Evolutionary conservation across 2,113 vertebrate genomes (phyloP).

Genomic region (Ochotona princeps): DNA sequence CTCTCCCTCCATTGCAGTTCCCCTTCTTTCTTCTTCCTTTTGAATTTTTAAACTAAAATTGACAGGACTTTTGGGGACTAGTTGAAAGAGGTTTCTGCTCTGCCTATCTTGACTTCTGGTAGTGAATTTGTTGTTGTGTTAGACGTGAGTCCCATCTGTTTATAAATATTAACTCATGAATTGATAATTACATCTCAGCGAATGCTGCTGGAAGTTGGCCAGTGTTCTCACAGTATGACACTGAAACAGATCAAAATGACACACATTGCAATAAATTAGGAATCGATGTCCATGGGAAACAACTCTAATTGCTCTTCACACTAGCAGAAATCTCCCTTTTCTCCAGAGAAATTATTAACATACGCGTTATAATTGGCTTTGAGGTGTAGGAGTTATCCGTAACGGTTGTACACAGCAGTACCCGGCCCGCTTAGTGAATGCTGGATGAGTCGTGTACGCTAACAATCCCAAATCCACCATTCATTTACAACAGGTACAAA

Average conservation of each 20-base stretch:
- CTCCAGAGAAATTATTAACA: slow-evolving; percentile 52
- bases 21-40: too few species aligned
- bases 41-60: too few species aligned
- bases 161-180: slow-evolving; percentile 66
- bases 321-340: background rate
- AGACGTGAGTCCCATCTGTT: slow-evolving; percentile 58
- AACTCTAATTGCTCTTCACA: slow-evolving; percentile 56
- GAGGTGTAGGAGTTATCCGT: background rate
- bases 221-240: slow-evolving; percentile 59
- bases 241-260: slow-evolving; percentile 66
- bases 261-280: slow-evolving; percentile 57
- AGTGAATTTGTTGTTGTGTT: slow-evolving; percentile 36
- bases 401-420: background rate
- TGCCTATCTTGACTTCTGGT: slow-evolving; percentile 16
- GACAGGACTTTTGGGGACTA: too few species aligned
- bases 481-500: background rate
- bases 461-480: background rate
- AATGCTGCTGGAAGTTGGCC: slow-evolving; percentile 61
- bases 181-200: slow-evolving; percentile 74
- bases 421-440: background rate
- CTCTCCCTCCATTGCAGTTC: too few species aligned
- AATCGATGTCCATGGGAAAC: slow-evolving; percentile 55
- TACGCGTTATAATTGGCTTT: slow-evolving; percentile 60
- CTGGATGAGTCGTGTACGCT: background rate
- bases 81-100: too few species aligned